Percentiles rank a stretch among this genome's conserved stretches.
Evolutionary conservation across 2,113 vertebrate species (phyloP).

Genomic region (Haemorhous mexicanus): DNA sequence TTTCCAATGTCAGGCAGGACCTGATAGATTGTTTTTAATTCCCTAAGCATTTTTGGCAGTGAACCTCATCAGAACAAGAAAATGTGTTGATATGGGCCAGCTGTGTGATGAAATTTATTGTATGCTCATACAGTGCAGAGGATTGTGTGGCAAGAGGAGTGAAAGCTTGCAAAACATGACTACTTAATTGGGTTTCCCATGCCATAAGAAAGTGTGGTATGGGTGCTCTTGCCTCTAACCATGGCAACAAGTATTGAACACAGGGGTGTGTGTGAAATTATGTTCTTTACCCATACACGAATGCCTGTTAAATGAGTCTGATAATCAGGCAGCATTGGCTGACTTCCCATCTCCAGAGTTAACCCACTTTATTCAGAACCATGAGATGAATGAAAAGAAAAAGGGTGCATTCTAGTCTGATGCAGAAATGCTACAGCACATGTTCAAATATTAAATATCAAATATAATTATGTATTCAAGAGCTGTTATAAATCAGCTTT

Average conservation of each 20-base stretch:
- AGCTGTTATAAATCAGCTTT: background rate
- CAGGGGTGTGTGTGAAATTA: background rate
- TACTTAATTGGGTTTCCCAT: background rate
- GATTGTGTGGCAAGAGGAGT: background rate
- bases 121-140: fast-evolving
- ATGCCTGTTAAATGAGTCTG: background rate
- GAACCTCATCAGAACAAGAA: background rate
- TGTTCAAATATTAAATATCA: background rate
- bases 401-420: background rate
- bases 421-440: background rate
- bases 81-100: background rate
- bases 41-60: background rate
- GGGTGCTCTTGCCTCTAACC: background rate
- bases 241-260: background rate
- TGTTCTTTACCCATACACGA: background rate
- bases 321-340: background rate
- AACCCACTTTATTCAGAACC: background rate
- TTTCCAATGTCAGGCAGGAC: background rate
- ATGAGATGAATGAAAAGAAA: fast-evolving
- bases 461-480: background rate
- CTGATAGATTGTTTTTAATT: background rate
- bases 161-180: background rate
- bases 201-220: background rate
- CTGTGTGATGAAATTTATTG: background rate
- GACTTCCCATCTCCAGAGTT: background rate